These are phyloP conservation scores for Brachymystax lenok DNA, from an alignment of 2,797 vertebrate species.

Conservation along the genomic window DNA sequence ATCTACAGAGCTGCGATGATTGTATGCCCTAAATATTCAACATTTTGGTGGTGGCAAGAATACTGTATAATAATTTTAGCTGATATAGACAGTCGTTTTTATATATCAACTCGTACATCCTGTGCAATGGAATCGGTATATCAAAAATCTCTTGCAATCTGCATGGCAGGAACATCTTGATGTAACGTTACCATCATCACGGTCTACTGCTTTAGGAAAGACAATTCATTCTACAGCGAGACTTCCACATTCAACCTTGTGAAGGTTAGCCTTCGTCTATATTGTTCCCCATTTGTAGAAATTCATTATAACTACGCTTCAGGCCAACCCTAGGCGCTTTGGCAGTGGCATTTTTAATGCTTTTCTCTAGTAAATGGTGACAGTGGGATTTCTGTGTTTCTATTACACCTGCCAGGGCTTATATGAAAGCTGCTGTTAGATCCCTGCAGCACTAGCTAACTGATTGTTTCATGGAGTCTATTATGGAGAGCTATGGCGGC, in stretches of 20 bases:
- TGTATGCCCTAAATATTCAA: too few relatives aligned
- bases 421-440: conserved; percentile 45
- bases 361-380: background rate
- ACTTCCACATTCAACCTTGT: background rate
- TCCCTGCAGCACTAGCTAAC: conserved; percentile 45
- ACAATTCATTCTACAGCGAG: background rate
- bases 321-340: background rate
- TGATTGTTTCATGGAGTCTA: conserved; percentile 47
- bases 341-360: background rate
- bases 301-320: background rate
- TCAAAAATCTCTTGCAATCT: too few relatives aligned
- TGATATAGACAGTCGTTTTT: too few relatives aligned
- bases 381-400: background rate
- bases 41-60: too few relatives aligned
- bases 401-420: conserved; percentile 11
- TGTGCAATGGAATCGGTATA: too few relatives aligned
- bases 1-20: too few relatives aligned
- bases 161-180: background rate
- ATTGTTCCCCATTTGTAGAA: background rate
- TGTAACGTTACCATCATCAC: background rate
- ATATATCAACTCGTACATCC: too few relatives aligned
- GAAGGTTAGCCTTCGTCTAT: background rate
- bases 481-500: conserved; percentile 38
- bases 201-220: background rate
- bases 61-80: too few relatives aligned